These are phyloP conservation scores for Cyphomyrus discorhynchus DNA, from an alignment of 2,113 vertebrate genomes.

Conservation along the genomic window DNA sequence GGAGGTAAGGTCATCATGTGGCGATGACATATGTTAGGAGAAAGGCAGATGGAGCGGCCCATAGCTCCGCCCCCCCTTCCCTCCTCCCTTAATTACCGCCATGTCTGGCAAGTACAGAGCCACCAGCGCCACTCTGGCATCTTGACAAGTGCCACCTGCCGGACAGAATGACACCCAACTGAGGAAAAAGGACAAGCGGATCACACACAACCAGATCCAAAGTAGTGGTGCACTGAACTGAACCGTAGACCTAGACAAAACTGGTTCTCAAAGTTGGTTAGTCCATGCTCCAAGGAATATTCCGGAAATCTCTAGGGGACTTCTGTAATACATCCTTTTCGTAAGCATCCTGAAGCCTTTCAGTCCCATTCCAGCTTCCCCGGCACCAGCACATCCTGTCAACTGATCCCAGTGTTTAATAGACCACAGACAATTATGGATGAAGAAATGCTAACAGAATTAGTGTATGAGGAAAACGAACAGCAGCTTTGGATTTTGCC, in stretches of 20 bases:
- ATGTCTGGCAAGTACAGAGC: background rate
- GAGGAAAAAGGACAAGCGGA: background rate
- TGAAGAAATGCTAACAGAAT: background rate
- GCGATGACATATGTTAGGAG: background rate
- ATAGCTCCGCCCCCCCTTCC: background rate
- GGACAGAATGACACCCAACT: background rate
- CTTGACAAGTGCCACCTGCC: conserved; percentile 1
- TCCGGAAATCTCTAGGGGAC: background rate
- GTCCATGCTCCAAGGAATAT: background rate
- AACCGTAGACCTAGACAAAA: background rate
- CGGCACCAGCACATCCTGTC: background rate
- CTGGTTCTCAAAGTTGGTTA: background rate
- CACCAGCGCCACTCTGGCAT: background rate
- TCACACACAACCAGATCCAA: background rate
- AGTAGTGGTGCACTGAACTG: background rate
- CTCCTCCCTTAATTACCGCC: conserved; percentile 11
- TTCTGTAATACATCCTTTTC: background rate
- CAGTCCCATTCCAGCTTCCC: background rate
- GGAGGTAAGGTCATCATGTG: conserved; percentile 14
- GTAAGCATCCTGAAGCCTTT: background rate
- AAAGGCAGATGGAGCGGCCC: background rate
- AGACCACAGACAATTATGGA: background rate
- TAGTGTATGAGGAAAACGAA: background rate
- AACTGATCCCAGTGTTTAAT: background rate
- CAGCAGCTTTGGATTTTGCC: background rate